These are phyloP conservation scores for Amblyjoppa fuscipennis DNA, from an alignment of 2,888 invertebrate genomes.

Conservation along the genomic window DNA sequence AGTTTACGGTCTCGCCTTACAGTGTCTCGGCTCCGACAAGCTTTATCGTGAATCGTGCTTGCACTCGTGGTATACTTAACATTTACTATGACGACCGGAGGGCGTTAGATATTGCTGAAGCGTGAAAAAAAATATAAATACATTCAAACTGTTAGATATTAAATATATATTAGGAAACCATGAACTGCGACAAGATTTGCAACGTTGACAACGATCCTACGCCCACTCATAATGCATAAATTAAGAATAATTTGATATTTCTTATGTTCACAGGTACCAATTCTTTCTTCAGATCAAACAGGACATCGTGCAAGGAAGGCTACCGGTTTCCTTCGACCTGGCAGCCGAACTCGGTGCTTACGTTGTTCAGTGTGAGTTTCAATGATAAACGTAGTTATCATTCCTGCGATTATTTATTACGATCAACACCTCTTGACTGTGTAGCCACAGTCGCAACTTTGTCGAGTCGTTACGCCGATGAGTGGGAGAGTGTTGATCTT, in stretches of 20 bases:
- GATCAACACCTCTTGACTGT: neutral
- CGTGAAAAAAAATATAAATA: neutral
- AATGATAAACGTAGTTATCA: neutral
- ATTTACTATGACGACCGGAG: neutral
- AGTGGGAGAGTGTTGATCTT: neutral
- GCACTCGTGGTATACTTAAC: neutral
- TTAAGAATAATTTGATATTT: slow-evolving; percentile 1
- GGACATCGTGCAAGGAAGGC: slow-evolving; percentile 96
- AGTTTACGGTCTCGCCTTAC: slow-evolving; percentile 41
- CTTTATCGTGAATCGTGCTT: slow-evolving; percentile 20
- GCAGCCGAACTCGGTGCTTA: slow-evolving; percentile 96
- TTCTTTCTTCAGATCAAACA: slow-evolving; percentile 98
- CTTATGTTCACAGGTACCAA: slow-evolving; percentile 92
- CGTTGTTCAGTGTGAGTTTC: slow-evolving; percentile 96
- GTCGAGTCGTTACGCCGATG: neutral
- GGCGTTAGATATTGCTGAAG: slow-evolving; percentile 5
- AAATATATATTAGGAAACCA: neutral
- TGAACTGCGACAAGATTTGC: neutral
- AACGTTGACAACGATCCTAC: neutral
- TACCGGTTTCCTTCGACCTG: slow-evolving; percentile 96
- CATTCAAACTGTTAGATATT: neutral
- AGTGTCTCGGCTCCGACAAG: slow-evolving; percentile 11
- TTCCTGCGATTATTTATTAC: neutral
- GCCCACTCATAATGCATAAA: neutral
- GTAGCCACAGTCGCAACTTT: neutral